Conservation (phyloP, 2,888 invertebrate genomes). For the Scaptomyza cyrtandrae region DNA sequence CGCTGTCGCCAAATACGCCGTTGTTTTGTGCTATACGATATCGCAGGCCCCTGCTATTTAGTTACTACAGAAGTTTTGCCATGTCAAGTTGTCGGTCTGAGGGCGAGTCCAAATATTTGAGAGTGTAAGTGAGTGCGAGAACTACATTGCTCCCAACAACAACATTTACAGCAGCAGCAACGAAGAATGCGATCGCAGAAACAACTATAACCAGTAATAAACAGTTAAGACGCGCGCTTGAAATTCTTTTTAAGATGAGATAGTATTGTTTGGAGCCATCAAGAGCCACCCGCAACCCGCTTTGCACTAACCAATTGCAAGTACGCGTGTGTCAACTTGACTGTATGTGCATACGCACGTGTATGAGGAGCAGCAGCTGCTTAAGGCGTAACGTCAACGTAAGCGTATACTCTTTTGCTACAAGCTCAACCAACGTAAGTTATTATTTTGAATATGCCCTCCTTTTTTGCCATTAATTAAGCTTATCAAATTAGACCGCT, state of each 20-base stretch:
- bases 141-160: slow-evolving; percentile 46
- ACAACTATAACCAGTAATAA: slow-evolving; percentile 21
- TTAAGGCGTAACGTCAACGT: slow-evolving; percentile 17
- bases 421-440: slow-evolving; percentile 58
- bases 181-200: slow-evolving; percentile 13
- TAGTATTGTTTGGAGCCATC: slow-evolving; percentile 1
- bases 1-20: slow-evolving; percentile 68
- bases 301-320: slow-evolving; percentile 8
- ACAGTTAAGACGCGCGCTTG: slow-evolving; percentile 55
- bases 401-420: slow-evolving; percentile 8
- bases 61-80: slow-evolving; percentile 82
- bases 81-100: slow-evolving; percentile 75
- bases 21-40: slow-evolving; percentile 77
- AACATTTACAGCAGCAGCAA: slow-evolving; percentile 19
- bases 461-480: slow-evolving; percentile 48
- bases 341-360: background rate
- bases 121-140: slow-evolving; percentile 22
- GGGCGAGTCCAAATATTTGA: slow-evolving; percentile 24
- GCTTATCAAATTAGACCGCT: slow-evolving; percentile 54
- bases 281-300: slow-evolving; percentile 5
- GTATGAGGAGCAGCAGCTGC: slow-evolving; percentile 2
- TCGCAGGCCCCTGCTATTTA: slow-evolving; percentile 75
- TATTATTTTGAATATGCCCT: slow-evolving; percentile 49
- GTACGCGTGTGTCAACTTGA: background rate
- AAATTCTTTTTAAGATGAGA: slow-evolving; percentile 30